Base-by-base conservation (phyloP, 1,140 invertebrate species). In the Calliopsis andreniformis region DNA sequence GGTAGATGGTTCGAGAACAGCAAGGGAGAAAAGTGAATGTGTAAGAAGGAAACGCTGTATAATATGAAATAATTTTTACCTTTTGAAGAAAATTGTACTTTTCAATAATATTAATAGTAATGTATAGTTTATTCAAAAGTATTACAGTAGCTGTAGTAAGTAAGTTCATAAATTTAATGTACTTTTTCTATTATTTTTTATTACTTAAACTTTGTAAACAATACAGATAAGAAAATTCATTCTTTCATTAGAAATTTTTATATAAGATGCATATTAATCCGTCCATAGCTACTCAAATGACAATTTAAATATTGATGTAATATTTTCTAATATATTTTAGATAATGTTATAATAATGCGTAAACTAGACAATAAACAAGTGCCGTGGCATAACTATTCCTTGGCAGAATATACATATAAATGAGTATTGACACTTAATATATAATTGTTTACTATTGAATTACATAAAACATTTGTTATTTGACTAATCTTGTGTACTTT, bases 241-340 rank as follows among this genome's bases (percentile, higher is more conserved):
- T 39, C 14, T 23, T 39, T 6, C 2, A 32, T 42, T 39, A 64
- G 30, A 12, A 28, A 23, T 23, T 59, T 59, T 42, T 18, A 18
- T 25, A 61, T 10, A 25, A 28, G 69, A 28, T 35, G 45, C 53
- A 55, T 66, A 32, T 49, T n/a, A n/a, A 66, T 82, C 80, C 79
- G 79, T 82, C 80, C 80, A 82, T 80, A 1, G 39, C 76, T 76
- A 70, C 42, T 30, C 42, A 78, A 23, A 71, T 55, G 39, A 70
- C 45, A 64, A 53, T 63, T 28, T 76, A 69, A 28, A 35, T 68
- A 68, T 62, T 80, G 47, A 76, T 64, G 45, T 47, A 32, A 35
- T 71, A 47, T 39, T 61, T 67, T 51, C 43, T 67, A 76, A 55
- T 53, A 53, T 51, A 68, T 66, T 49, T 25, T 59, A 28, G 73